These are phyloP conservation scores for Thecophora atra DNA, from an alignment of 2,888 invertebrate genomes.

Conservation along the genomic window DNA sequence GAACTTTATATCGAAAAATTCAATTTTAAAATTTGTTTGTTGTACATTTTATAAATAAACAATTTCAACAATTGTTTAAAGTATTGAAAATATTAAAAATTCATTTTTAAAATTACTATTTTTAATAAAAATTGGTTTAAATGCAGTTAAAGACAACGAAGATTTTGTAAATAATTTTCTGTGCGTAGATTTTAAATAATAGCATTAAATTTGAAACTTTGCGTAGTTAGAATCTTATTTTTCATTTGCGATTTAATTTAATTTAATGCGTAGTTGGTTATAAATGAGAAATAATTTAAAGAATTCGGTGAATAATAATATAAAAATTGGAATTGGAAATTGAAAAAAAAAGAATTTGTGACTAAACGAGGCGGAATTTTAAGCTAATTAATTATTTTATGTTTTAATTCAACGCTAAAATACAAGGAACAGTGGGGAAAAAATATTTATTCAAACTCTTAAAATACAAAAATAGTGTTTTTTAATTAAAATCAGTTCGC, in stretches of 20 bases:
- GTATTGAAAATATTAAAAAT: not conserved
- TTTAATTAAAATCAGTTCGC: conserved; percentile 11
- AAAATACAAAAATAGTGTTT: not conserved
- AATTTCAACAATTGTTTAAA: conserved; percentile 17
- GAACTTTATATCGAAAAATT: conserved; percentile 7
- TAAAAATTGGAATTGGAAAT: not conserved
- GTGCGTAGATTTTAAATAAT: not conserved
- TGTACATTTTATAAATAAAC: conserved; percentile 15
- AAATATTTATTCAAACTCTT: not conserved
- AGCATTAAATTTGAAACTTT: conserved; percentile 6
- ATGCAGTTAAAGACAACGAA: conserved; percentile 11
- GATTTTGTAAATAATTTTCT: conserved; percentile 14
- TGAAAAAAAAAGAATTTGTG: conserved; percentile 23
- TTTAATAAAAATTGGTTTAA: not conserved
- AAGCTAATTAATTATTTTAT: not conserved
- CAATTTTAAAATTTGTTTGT: not conserved
- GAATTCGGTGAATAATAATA: conserved; percentile 22
- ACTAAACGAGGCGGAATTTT: conserved; percentile 17
- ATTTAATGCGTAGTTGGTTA: not conserved
- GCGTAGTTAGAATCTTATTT: conserved; percentile 11
- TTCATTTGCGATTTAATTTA: conserved; percentile 34
- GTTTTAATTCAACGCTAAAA: not conserved
- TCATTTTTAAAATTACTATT: not conserved
- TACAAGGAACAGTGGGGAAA: not conserved
- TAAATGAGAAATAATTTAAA: not conserved